These are phyloP conservation scores for Cheiracanthium punctorium DNA, from an alignment of 2,888 invertebrate genomes.

Conservation along the genomic window DNA sequence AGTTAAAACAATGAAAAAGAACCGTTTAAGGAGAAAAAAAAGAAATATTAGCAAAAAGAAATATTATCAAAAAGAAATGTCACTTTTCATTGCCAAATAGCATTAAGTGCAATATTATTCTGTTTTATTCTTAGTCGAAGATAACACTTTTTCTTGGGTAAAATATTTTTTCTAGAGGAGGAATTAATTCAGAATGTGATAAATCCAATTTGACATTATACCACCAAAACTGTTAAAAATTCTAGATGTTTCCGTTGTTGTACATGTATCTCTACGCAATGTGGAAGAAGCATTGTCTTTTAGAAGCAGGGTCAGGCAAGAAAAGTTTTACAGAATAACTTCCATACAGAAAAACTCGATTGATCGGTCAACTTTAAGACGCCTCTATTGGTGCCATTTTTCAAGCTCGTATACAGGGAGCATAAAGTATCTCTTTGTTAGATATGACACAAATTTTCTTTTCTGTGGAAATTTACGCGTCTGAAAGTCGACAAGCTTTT, in stretches of 20 bases:
- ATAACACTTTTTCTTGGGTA: not conserved
- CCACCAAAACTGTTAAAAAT: not conserved
- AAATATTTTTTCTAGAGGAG: not conserved
- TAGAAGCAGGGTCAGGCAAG: not conserved
- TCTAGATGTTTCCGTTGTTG: not conserved
- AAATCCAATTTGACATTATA: not conserved
- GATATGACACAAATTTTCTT: conserved; percentile 43
- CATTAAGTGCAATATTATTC: not conserved
- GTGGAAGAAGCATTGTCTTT: conserved; percentile 3
- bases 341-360: conserved; percentile 10
- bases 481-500: conserved; percentile 46
- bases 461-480: conserved; percentile 51
- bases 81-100: not conserved
- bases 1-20: too few relatives aligned
- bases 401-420: conserved; percentile 21
- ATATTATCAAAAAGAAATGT: not conserved
- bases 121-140: not conserved
- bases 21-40: too few relatives aligned
- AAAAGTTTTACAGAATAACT: not conserved
- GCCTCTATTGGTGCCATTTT: conserved; percentile 46
- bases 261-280: not conserved
- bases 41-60: too few relatives aligned
- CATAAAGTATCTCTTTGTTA: conserved; percentile 58
- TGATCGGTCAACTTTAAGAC: conserved; percentile 52
- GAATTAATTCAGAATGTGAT: not conserved